Base-by-base conservation (phyloP, 2,113 vertebrate species). In the Campylorhamphus procurvoides region DNA sequence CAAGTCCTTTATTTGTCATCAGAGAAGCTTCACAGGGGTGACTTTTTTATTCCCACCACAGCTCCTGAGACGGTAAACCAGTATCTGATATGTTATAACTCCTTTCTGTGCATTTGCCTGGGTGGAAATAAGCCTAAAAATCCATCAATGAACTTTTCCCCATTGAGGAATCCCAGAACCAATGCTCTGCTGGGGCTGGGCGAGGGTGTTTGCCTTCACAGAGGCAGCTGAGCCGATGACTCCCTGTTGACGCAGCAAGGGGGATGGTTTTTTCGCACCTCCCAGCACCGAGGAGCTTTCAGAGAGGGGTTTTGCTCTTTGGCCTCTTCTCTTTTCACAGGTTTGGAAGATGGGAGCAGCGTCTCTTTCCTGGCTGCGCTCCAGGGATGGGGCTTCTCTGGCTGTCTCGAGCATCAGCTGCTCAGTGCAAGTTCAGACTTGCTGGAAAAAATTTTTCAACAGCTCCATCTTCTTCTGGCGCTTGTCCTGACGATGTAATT, bases 321-420 rank as follows among this genome's bases (percentile, higher is more conserved):
- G 92, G 77, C 90, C 92, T 84, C 50, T 89, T 78, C 56, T 68
- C 74, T 87, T 87, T 94, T 93, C 77, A 28, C 93, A 78, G 81
- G 73, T 95, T 95, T 89, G 74, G 90, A 33, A 87, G 87, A 78
- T 16, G 60, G 47, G 74, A 94, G 90, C 69, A 39, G 77, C 56
- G 10, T 84, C 93, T 89, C 69, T 64, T 67, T 27, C 74, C 87
- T 96, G 92, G 90, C 89, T 47, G 39, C 0, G 0, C 0, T 60
- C 96, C 92, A 87, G 60, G 77, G 81, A 75, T 60, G 87, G 84
- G 74, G 74, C 84, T 89, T 71, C 69, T 89, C 64, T 82, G 87
- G 42, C 84, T 96, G 66, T 25, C 64, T 80, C 37, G 68, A 91
- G 91, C 80, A 93, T 95, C 87, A 91, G 87, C 84, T 91, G 84